Evolutionary conservation across 2,888 invertebrate species (phyloP).

Genomic region (Rhopalosiphum nymphaeae): DNA sequence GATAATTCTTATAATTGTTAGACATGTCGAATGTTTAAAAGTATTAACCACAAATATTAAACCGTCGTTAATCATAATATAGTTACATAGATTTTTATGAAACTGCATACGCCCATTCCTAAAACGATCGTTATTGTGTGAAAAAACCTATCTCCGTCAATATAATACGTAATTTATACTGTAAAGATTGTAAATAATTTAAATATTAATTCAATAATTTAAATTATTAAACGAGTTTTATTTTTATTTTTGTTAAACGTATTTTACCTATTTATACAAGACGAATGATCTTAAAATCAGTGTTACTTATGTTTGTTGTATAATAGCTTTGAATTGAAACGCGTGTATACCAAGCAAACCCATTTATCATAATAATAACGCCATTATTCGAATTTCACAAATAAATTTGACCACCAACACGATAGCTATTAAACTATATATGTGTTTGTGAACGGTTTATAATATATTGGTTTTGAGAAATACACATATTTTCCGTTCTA

Average conservation of each 20-base stretch:
- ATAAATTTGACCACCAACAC: slow-evolving; percentile 44
- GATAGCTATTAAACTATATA: background rate
- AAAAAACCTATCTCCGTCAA: background rate
- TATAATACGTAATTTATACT: slow-evolving; percentile 21
- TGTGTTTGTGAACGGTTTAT: background rate
- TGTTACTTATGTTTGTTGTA: slow-evolving; percentile 36
- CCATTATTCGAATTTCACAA: slow-evolving; percentile 35
- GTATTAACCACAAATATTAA: background rate
- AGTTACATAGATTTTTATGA: background rate
- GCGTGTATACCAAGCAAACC: background rate
- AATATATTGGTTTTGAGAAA: slow-evolving; percentile 20
- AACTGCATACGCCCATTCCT: slow-evolving; percentile 14
- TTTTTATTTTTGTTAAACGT: background rate
- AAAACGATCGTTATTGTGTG: background rate
- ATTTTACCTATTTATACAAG: background rate
- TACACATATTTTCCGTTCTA: slow-evolving; percentile 5
- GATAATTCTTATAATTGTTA: background rate
- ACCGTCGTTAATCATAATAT: slow-evolving; percentile 2
- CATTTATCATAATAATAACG: slow-evolving; percentile 46
- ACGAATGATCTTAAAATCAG: slow-evolving; percentile 22
- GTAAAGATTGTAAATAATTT: slow-evolving; percentile 6
- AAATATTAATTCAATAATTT: slow-evolving; percentile 28
- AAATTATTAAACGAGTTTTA: background rate
- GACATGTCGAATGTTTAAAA: background rate
- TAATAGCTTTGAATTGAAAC: slow-evolving; percentile 22